Evolutionary conservation across 92 coral and sea anemone genomes (phyloP).

Genomic region (Galaxea fascicularis): DNA sequence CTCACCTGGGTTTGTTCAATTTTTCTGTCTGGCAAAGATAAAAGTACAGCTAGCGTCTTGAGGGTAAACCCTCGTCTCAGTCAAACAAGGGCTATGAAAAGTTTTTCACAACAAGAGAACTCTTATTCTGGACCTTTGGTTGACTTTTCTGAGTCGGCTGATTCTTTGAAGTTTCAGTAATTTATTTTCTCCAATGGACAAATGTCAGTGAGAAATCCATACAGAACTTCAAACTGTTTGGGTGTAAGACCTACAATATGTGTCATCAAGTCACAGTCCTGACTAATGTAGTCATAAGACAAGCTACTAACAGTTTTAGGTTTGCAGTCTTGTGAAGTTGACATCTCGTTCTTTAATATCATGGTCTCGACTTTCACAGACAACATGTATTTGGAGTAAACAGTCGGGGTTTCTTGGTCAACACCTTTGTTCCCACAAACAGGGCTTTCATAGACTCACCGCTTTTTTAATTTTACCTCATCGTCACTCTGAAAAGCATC

Average conservation of each 20-base stretch:
- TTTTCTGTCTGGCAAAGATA: slow-evolving; percentile 54
- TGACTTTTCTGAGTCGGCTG: slow-evolving; percentile 28
- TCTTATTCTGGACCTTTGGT: slow-evolving; percentile 38
- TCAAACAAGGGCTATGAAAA: slow-evolving; percentile 39
- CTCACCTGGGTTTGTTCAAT: slow-evolving; percentile 47
- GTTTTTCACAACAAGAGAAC: slow-evolving; percentile 35
- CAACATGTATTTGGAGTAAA: slow-evolving; percentile 59
- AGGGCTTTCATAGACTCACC: slow-evolving; percentile 25
- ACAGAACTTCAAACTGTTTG: slow-evolving; percentile 21
- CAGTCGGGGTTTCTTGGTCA: slow-evolving; percentile 43
- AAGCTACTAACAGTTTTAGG: slow-evolving; percentile 54
- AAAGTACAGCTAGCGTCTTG: slow-evolving; percentile 17
- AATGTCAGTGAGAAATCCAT: slow-evolving; percentile 16
- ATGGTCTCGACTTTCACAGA: slow-evolving; percentile 62
- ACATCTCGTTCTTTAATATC: slow-evolving; percentile 48
- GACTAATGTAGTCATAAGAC: slow-evolving; percentile 46
- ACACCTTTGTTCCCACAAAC: slow-evolving; percentile 26
- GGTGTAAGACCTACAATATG: slow-evolving; percentile 52
- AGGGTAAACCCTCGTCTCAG: slow-evolving; percentile 41
- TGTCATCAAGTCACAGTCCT: slow-evolving; percentile 48
- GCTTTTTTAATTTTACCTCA: neutral
- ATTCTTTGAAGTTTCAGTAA: slow-evolving; percentile 18
- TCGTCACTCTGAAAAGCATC: slow-evolving; percentile 8
- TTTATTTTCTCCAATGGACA: slow-evolving; percentile 40
- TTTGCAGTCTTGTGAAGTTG: slow-evolving; percentile 27